Percentiles rank a stretch among this genome's conserved stretches.
phyloP scores from a whole-genome alignment of 2,888 invertebrate genomes.

The Acleris emargana region DNA sequence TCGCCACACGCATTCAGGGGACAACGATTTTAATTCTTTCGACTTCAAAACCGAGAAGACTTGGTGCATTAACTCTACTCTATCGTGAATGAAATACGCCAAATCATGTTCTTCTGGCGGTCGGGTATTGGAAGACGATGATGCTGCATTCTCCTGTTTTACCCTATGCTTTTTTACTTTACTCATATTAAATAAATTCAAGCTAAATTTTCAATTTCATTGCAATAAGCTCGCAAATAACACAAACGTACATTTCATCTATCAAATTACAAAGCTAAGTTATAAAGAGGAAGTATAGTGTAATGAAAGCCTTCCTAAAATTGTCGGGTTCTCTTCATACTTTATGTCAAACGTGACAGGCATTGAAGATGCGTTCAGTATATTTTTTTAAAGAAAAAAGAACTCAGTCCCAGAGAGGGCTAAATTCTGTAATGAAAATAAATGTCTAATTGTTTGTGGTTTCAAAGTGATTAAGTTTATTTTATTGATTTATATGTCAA shows the following conservation, averaged over 20 bases:
- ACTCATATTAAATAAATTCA: slow-evolving; percentile 39
- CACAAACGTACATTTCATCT: neutral
- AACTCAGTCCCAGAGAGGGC: too few species aligned
- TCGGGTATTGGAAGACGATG: slow-evolving; percentile 49
- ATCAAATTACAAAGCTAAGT: too few species aligned
- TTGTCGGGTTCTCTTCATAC: too few species aligned
- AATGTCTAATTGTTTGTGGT: too few species aligned
- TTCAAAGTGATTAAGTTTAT: too few species aligned
- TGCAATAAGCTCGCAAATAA: neutral
- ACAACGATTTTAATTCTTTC: slow-evolving; percentile 82
- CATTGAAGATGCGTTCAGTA: too few species aligned
- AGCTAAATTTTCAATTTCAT: neutral
- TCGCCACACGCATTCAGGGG: slow-evolving; percentile 77
- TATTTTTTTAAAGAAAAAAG: too few species aligned
- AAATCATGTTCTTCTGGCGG: slow-evolving; percentile 75
- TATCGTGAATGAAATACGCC: slow-evolving; percentile 83
- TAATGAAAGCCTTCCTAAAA: too few species aligned
- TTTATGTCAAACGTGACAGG: too few species aligned
- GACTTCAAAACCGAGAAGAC: slow-evolving; percentile 82
- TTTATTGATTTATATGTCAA: too few species aligned
- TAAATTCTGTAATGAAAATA: too few species aligned
- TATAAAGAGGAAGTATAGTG: too few species aligned
- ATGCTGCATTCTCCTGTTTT: slow-evolving; percentile 61
- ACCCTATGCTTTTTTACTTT: slow-evolving; percentile 58
- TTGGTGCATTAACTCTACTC: slow-evolving; percentile 84